These are phyloP conservation scores for Caenorhabditis angaria DNA, from an alignment of 2,888 invertebrate genomes.

Conservation along the genomic window DNA sequence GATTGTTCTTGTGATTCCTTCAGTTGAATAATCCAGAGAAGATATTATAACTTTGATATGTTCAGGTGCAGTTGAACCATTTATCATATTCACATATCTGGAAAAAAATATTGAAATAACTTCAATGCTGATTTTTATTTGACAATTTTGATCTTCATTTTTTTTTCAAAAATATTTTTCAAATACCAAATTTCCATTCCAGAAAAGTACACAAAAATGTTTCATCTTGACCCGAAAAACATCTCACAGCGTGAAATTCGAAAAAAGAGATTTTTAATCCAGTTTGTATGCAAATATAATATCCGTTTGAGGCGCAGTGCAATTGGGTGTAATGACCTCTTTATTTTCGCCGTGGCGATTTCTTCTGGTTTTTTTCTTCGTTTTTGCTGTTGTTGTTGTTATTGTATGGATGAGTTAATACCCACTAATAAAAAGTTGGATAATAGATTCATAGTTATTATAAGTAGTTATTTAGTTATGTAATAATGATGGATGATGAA, in stretches of 20 bases:
- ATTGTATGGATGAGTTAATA: no score
- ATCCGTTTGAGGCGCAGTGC: not conserved
- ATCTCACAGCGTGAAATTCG: not conserved
- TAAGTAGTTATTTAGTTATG: no score
- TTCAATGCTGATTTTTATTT: not conserved
- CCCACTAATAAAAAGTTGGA: no score
- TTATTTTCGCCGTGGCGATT: no score
- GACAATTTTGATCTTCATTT: not conserved
- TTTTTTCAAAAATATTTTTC: not conserved
- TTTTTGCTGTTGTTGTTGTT: no score
- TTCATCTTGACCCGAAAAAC: conserved; percentile 1
- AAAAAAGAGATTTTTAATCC: not conserved
- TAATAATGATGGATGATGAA: no score
- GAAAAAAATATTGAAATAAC: conserved; percentile 10
- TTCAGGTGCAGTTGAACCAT: conserved; percentile 83
- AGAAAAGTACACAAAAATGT: conserved; percentile 1
- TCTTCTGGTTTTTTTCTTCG: no score
- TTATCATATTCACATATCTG: conserved; percentile 76
- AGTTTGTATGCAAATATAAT: conserved; percentile 4
- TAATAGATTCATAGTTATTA: no score
- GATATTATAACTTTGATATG: conserved; percentile 93
- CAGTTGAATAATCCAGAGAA: conserved; percentile 82
- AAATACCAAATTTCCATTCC: not conserved
- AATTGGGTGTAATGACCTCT: conserved; percentile 2
- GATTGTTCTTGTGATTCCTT: conserved; percentile 77